These are phyloP conservation scores for Diploscapter pachys DNA, from an alignment of 1,140 invertebrate species.

Conservation along the genomic window DNA sequence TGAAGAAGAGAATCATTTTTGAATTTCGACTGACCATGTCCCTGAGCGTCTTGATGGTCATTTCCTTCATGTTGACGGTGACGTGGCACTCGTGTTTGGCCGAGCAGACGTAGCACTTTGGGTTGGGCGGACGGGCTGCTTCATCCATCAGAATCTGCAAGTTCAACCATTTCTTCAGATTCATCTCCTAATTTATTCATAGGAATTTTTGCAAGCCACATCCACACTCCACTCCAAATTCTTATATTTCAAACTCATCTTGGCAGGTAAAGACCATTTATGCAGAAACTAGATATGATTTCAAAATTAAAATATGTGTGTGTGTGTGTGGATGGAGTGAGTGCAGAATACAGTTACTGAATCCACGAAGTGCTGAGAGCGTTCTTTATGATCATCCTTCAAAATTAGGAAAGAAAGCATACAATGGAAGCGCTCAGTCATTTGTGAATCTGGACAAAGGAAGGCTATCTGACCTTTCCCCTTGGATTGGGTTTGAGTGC, in stretches of 20 bases:
- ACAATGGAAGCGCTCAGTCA: not conserved
- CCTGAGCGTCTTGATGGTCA: constrained; percentile 79
- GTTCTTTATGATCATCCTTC: not conserved
- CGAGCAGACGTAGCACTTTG: constrained; percentile 76
- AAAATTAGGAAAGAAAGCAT: not conserved
- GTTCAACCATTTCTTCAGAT: not conserved
- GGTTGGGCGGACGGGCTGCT: constrained; percentile 64
- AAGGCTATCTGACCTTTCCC: constrained; percentile 59
- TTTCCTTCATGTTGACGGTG: constrained; percentile 72
- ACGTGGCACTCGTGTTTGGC: constrained; percentile 73
- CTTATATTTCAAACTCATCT: too few species aligned
- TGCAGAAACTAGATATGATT: too few species aligned
- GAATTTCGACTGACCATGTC: constrained; percentile 64
- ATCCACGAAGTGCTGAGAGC: not conserved
- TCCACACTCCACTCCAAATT: not conserved
- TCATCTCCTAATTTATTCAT: not conserved
- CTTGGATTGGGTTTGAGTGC: constrained; percentile 62
- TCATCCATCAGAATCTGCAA: constrained; percentile 61
- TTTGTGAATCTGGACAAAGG: not conserved
- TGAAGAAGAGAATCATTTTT: too few species aligned
- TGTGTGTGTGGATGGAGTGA: too few species aligned
- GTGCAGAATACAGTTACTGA: too few species aligned
- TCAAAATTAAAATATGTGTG: too few species aligned
- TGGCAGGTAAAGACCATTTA: too few species aligned
- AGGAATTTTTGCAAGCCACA: not conserved